A percentile compares a stretch with the other conserved stretches of the same genome.
Conservation (phyloP, 1,140 invertebrate genomes). For the Halotydeus destructor region DNA sequence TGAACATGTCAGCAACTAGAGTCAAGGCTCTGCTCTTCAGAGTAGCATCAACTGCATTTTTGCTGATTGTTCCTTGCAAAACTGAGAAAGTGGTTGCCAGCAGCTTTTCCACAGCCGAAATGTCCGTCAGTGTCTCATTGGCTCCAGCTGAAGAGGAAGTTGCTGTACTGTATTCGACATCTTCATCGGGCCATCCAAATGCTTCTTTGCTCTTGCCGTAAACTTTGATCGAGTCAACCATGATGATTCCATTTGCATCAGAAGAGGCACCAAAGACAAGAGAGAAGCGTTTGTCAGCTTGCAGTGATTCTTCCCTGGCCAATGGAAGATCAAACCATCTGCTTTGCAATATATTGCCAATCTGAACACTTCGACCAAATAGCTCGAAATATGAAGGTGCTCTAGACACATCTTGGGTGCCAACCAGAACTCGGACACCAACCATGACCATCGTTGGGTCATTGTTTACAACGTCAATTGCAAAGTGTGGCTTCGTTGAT, state of each 20-base stretch:
- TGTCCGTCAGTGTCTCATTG: no score
- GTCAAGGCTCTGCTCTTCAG: no score
- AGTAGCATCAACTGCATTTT: no score
- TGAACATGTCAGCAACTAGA: no score
- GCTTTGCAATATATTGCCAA: conserved; percentile 42
- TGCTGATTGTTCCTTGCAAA: background rate
- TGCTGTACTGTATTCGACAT: conserved; percentile 38
- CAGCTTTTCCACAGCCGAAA: no score
- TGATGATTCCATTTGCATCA: conserved; percentile 65
- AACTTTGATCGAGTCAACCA: conserved; percentile 81
- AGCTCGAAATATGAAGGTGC: conserved; percentile 65
- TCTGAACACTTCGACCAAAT: conserved; percentile 56
- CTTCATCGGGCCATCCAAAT: conserved; percentile 91
- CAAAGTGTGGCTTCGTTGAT: conserved; percentile 70
- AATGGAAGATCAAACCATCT: conserved; percentile 90
- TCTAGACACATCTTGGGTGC: conserved; percentile 60
- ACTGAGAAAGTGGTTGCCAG: no score
- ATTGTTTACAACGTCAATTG: conserved; percentile 65
- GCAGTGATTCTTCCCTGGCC: conserved; percentile 75
- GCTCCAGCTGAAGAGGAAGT: no score
- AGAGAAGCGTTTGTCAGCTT: conserved; percentile 59
- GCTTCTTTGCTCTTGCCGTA: conserved; percentile 84
- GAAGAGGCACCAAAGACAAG: conserved; percentile 67
- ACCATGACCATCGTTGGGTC: conserved; percentile 56
- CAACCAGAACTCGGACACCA: conserved; percentile 59